Evolutionary conservation across 1,140 invertebrate species (phyloP).

Genomic region (Pararge aegeria): DNA sequence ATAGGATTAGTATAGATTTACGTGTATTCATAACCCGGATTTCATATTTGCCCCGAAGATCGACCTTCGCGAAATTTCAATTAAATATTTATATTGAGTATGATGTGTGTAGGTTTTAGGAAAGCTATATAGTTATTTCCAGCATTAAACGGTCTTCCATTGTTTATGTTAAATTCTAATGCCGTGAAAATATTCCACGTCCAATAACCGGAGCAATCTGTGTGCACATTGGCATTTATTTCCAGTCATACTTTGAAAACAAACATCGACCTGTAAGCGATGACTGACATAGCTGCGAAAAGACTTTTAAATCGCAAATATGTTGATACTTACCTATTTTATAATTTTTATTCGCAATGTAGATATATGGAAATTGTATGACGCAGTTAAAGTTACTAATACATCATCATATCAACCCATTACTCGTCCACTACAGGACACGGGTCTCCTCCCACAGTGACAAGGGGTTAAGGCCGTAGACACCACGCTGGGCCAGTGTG

Average conservation of each 20-base stretch:
- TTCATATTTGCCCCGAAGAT: not conserved
- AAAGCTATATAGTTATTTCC: not conserved
- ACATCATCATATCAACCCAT: too few species aligned
- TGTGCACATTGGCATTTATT: slow-evolving; percentile 27
- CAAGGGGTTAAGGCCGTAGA: too few species aligned
- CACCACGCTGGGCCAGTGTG: too few species aligned
- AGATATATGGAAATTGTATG: slow-evolving; percentile 19
- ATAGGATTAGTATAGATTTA: too few species aligned
- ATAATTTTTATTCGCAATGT: slow-evolving; percentile 9
- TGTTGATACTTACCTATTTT: slow-evolving; percentile 12
- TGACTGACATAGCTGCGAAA: slow-evolving; percentile 17
- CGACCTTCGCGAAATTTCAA: not conserved
- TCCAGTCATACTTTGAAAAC: slow-evolving; percentile 30
- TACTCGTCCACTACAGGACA: too few species aligned
- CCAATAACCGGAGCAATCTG: slow-evolving; percentile 25
- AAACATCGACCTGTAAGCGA: slow-evolving; percentile 24
- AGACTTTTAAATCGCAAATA: slow-evolving; percentile 14
- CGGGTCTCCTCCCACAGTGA: too few species aligned
- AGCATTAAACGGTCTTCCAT: slow-evolving; percentile 21
- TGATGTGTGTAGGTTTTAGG: slow-evolving; percentile 7
- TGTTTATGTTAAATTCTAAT: slow-evolving; percentile 30
- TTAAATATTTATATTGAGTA: slow-evolving; percentile 5
- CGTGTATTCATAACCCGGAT: not conserved
- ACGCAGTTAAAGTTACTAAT: slow-evolving; percentile 21
- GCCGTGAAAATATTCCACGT: slow-evolving; percentile 30